phyloP scores from a whole-genome alignment of 2,113 vertebrate species.

The Aviceda subcristata region DNA sequence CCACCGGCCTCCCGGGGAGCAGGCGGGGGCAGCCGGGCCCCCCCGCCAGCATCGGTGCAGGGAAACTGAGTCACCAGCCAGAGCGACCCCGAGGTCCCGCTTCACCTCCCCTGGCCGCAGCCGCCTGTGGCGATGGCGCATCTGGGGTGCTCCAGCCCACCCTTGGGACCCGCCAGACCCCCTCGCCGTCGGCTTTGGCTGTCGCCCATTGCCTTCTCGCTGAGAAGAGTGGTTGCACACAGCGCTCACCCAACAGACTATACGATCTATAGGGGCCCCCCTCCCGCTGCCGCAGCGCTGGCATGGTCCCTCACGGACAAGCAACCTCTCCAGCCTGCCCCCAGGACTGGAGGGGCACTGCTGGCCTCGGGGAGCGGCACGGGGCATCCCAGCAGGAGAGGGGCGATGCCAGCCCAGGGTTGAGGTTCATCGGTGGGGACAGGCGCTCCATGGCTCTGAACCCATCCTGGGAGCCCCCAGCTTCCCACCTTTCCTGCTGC shows the following conservation, averaged over 20 bases:
- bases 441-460: neutral
- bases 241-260: neutral
- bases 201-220: neutral
- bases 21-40: neutral
- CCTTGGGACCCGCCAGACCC: neutral
- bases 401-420: neutral
- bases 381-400: neutral
- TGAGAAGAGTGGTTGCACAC: neutral
- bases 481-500: neutral
- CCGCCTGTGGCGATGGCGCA: fast-evolving
- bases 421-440: neutral
- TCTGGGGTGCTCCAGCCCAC: fast-evolving
- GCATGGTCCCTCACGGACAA: fast-evolving
- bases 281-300: neutral
- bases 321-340: neutral
- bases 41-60: fast-evolving
- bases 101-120: neutral
- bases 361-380: fast-evolving
- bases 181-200: neutral
- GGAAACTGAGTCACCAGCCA: constrained; percentile 8
- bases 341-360: neutral
- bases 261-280: neutral
- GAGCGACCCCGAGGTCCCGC: neutral
- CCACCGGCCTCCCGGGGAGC: fast-evolving
- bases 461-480: fast-evolving